Evolutionary conservation across 2,113 vertebrate genomes (phyloP).

Genomic region (Typhlomys cinereus): DNA sequence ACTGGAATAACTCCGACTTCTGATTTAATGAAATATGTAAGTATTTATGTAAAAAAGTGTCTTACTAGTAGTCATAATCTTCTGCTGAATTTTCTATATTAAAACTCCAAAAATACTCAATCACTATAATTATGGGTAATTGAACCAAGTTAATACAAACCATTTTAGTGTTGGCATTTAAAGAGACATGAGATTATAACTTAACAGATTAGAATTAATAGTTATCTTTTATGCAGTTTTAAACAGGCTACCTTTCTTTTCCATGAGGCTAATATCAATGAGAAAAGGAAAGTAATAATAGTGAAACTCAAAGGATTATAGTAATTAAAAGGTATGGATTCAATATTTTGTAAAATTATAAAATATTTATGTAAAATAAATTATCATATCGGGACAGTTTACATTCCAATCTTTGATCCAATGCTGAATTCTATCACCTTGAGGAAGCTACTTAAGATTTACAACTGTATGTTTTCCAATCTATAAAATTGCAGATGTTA

Average conservation of each 20-base stretch:
- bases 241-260: background rate
- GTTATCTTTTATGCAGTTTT: background rate
- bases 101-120: background rate
- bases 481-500: background rate
- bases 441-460: background rate
- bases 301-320: background rate
- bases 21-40: background rate
- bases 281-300: background rate
- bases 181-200: background rate
- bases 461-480: conserved; percentile 24
- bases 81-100: background rate
- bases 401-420: background rate
- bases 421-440: background rate
- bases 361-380: too few species aligned
- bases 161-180: background rate
- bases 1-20: background rate
- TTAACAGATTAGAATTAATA: background rate
- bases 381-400: background rate
- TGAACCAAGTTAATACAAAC: background rate
- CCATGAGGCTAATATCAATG: background rate
- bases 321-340: background rate
- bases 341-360: background rate
- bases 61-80: too few species aligned
- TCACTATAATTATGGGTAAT: background rate
- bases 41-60: background rate